Evolutionary conservation across 2,797 vertebrate genomes (phyloP).

Genomic region (Gephyroberyx darwinii): DNA sequence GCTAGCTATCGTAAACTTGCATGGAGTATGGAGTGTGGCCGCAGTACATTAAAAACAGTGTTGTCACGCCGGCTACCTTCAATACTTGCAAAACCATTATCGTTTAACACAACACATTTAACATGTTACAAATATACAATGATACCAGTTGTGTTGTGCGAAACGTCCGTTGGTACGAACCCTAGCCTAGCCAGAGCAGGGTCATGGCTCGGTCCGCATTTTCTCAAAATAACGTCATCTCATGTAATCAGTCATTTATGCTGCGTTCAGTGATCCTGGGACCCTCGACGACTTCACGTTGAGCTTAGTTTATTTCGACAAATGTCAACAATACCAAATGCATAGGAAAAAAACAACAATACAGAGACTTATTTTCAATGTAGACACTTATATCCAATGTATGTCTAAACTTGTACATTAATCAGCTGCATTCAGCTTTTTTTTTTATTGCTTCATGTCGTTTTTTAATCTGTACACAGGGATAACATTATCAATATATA

Average conservation of each 20-base stretch:
- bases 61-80: background rate
- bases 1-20: conserved; percentile 62
- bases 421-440: background rate
- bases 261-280: conserved; percentile 35
- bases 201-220: conserved; percentile 65
- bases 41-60: conserved; percentile 12
- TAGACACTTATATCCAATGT: too few species aligned
- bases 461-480: too few species aligned
- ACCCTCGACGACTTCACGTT: background rate
- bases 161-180: conserved; percentile 54
- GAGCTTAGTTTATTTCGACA: too few species aligned
- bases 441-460: background rate
- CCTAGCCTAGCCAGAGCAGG: conserved; percentile 68
- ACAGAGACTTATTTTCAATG: too few species aligned
- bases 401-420: too few species aligned
- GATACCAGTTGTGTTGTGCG: background rate
- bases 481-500: too few species aligned
- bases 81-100: background rate
- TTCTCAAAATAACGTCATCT: conserved; percentile 66
- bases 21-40: conserved; percentile 15
- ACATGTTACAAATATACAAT: background rate
- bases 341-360: too few species aligned
- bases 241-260: conserved; percentile 22
- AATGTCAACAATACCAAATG: too few species aligned
- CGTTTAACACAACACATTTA: background rate